A percentile compares a stretch with the other conserved stretches of the same genome.
Conservation (phyloP, 2,888 invertebrate species). For the Brachyopa scutellaris region DNA sequence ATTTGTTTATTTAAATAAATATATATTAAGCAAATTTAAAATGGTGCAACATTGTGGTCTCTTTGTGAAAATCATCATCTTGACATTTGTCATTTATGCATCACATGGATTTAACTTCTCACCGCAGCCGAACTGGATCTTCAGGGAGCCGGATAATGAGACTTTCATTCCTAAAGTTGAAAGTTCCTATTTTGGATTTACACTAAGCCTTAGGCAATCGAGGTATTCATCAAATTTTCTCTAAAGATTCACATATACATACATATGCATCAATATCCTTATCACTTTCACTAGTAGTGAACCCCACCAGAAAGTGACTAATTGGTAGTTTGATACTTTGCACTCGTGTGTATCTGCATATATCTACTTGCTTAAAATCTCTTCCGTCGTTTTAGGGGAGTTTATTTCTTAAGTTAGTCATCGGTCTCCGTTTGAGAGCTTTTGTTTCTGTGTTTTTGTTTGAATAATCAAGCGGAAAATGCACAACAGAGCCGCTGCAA, state of each 20-base stretch:
- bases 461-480: not conserved
- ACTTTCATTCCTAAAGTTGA: slow-evolving; percentile 76
- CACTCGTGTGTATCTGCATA: too few species aligned
- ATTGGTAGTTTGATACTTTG: slow-evolving; percentile 21
- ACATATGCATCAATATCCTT: too few species aligned
- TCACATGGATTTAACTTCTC: slow-evolving; percentile 78
- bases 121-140: slow-evolving; percentile 77
- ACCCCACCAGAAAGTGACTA: slow-evolving; percentile 24
- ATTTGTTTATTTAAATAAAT: not conserved
- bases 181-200: slow-evolving; percentile 80
- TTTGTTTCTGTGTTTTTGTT: too few species aligned
- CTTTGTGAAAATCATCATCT: slow-evolving; percentile 33
- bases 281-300: too few species aligned
- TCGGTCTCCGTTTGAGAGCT: too few species aligned
- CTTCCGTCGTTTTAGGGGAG: too few species aligned
- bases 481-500: not conserved
- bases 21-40: slow-evolving; percentile 17
- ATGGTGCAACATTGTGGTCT: slow-evolving; percentile 57
- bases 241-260: too few species aligned
- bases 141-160: slow-evolving; percentile 75
- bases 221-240: slow-evolving; percentile 76
- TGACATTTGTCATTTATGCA: slow-evolving; percentile 47
- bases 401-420: slow-evolving; percentile 41
- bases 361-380: not conserved
- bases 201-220: slow-evolving; percentile 77